phyloP scores from a whole-genome alignment of 1,140 invertebrate species.

The Drosophila aff. region DNA sequence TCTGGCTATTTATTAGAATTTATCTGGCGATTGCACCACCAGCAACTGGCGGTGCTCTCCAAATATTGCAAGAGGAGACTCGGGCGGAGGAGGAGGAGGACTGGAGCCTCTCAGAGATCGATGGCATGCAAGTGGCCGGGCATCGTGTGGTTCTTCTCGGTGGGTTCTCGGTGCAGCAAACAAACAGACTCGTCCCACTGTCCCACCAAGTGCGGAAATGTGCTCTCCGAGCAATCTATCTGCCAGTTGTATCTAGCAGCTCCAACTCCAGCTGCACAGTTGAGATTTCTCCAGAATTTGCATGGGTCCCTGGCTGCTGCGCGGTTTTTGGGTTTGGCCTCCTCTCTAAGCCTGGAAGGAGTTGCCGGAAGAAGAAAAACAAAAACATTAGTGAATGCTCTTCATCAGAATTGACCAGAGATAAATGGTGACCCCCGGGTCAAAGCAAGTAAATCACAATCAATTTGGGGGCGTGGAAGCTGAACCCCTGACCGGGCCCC shows the following conservation, averaged over 20 bases:
- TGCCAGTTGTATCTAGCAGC: conserved; percentile 57
- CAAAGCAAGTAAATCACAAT: conserved; percentile 34
- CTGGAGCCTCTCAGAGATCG: conserved; percentile 36
- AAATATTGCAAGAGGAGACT: conserved; percentile 39
- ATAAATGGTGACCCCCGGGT: conserved; percentile 56
- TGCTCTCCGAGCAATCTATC: conserved; percentile 57
- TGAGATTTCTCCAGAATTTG: conserved; percentile 61
- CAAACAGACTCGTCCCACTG: conserved; percentile 71
- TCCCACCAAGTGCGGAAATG: conserved; percentile 66
- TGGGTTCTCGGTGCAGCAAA: conserved; percentile 36
- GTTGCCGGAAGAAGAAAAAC: conserved; percentile 7
- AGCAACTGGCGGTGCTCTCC: conserved; percentile 28
- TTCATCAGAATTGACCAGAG: conserved; percentile 47
- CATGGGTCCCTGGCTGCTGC: conserved; percentile 44
- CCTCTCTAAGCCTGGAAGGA: conserved; percentile 60
- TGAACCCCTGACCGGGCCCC: conserved; percentile 24
- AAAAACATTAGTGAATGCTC: conserved; percentile 44
- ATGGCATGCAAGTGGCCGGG: conserved; percentile 44
- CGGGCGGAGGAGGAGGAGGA: not conserved
- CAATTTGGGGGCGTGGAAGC: conserved; percentile 27
- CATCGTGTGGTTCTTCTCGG: conserved; percentile 47
- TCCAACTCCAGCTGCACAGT: conserved; percentile 25
- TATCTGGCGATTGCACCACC: conserved; percentile 68
- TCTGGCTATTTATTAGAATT: conserved; percentile 74
- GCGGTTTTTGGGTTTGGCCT: conserved; percentile 50